Base-by-base conservation (phyloP, 2,113 vertebrate genomes). In the Platysteira castanea region DNA sequence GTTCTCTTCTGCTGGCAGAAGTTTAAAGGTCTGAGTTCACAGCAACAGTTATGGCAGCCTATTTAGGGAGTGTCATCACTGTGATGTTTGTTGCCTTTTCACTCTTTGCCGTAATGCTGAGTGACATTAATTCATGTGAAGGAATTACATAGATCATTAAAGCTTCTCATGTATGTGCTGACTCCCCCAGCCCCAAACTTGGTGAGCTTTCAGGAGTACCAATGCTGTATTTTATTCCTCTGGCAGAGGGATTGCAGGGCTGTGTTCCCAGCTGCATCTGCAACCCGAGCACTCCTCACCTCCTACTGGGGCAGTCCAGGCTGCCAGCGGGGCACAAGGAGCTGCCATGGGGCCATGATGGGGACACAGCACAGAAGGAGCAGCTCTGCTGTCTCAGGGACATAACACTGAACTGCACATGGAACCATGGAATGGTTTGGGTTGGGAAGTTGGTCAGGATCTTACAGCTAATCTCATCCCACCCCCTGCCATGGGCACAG, bases 291-390 rank as follows among this genome's bases (percentile, higher is more conserved):
- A 11, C 26, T 52, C 1, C 78, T 74, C 50, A 1, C 30, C 50
- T 75, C 1, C 0, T 13, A 2, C 2, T 46, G 54, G 42, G 20
- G 54, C 4, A 27, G 41, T 13, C 23, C 61, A 33, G 68, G 10
- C 71, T 35, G 54, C 68, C 10, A 50, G 7, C 35, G 74, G 39
- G 9, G 18, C 17, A 26, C 22, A 0, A 1, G 15, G 71, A 68
- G 76, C 57, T 33, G 22, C 69, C 2, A 1, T 68, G 7, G 15
- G 19, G 21, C n/a, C 3, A 2, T 2, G 0, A 41, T 57, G 3
- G 9, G 13, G 23, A 30, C 6, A 4, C 13, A 2, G 67, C 65
- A 22, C 30, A 10, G 18, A 13, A 61, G 63, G 6, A 84, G 70
- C 41, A 59, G 49, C 84, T 63, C 68, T 56, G 76, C 52, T 50